Evolutionary conservation across 2,888 invertebrate genomes (phyloP), one percentile per base, ranked within the genome.

Genomic region (Ornithoptera alexandrae): DNA sequence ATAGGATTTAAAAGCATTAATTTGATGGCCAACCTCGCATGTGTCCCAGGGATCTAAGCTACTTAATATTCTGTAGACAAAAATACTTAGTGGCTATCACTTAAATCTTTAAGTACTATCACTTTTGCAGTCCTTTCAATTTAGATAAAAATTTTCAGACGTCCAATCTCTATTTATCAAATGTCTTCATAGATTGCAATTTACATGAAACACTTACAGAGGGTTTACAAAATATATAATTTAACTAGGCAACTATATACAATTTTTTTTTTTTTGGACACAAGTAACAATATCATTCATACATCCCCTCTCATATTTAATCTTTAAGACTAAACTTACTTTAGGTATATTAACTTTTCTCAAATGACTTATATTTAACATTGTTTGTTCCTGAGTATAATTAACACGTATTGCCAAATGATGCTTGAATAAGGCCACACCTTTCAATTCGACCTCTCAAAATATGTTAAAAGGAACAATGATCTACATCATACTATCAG

Each of bases 61-160:
- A 53, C 57, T 20, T 56, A 30, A 46, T 22, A 50, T 46, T 59
- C 57, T 68, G 68, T 71, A 71, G 53, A 71, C 65, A 65, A 71
- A 39, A 67, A 67, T 67, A 70, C 70, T 70, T 70, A 67, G 75
- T 76, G 81, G 74, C 76, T 81, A 83, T 74, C 77, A 81, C 78
- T 76, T 78, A 81, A 80, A 77, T 77, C 80, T 78, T 83, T 90
- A 88, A 88, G 89, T 89, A 89, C 89, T 87, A 89, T 88, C 88
- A 89, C 88, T 87, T 81, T 81, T 69, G 81, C 88, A 88, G 88
- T 88, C 84, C 76, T 75, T 70, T 65, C 59, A 42, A 67, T 68
- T 58, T 68, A 46, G 42, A 70, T 72, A 62, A 58, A 68, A 60
- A 56, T 46, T 65, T 50, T 63, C 36, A n/a, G 64, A 42, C 24